phyloP scores from a whole-genome alignment of 2,113 vertebrate genomes.

The Phoenicopterus ruber region DNA sequence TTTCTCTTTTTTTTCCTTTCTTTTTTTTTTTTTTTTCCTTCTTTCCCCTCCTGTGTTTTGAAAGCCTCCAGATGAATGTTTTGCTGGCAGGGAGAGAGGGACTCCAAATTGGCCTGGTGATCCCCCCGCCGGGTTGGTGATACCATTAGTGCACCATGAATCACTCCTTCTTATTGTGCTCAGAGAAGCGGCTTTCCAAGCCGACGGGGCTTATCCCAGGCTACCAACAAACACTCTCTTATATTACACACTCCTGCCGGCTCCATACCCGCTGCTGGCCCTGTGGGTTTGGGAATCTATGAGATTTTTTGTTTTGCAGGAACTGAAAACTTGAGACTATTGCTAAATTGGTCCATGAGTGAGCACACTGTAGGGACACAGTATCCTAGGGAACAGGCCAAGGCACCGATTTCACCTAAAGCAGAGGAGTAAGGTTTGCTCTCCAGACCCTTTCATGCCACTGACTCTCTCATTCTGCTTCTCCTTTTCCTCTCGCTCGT shows the following conservation, averaged over 20 bases:
- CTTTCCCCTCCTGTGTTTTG: not conserved
- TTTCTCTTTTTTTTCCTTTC: not conserved
- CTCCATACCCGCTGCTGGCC: not conserved
- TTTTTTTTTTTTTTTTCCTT: not conserved
- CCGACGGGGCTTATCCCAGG: not conserved
- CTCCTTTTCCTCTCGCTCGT: not conserved
- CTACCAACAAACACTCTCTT: not conserved
- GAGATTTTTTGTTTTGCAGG: slow-evolving; percentile 10
- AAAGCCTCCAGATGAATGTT: not conserved
- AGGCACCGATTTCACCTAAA: not conserved
- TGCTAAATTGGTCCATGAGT: not conserved
- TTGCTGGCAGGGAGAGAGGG: not conserved
- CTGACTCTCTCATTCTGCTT: not conserved
- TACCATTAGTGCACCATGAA: not conserved
- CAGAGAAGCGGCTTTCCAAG: not conserved
- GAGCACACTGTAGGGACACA: not conserved
- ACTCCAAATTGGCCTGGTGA: accelerated
- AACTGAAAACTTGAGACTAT: not conserved
- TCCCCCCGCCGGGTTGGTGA: not conserved
- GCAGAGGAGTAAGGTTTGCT: not conserved
- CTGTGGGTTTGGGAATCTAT: not conserved
- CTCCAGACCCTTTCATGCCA: not conserved
- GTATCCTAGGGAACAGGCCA: not conserved
- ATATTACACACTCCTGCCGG: not conserved
- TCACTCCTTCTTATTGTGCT: not conserved